A percentile compares a stretch with the other conserved stretches of the same genome.
phyloP scores from a whole-genome alignment of 2,888 invertebrate genomes.

The Synanthedon vespiformis region DNA sequence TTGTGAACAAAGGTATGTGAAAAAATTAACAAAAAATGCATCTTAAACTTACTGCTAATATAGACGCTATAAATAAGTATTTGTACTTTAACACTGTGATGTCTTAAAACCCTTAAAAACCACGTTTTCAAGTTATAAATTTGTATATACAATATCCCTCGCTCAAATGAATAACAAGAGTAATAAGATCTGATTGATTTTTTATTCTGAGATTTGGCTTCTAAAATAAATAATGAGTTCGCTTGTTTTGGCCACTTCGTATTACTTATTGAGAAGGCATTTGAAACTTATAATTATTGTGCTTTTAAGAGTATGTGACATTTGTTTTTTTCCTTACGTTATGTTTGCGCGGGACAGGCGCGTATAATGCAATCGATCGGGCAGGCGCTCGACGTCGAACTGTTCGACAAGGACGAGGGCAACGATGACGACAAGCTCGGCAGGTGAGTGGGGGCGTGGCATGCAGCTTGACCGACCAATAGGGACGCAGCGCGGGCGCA shows the following conservation, averaged over 20 bases:
- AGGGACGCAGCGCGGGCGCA: too few species aligned
- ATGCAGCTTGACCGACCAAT: too few species aligned
- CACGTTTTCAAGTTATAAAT: too few species aligned
- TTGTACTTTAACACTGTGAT: too few species aligned
- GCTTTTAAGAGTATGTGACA: conserved; percentile 22
- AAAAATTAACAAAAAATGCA: too few species aligned
- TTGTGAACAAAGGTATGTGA: too few species aligned
- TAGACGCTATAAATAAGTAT: too few species aligned
- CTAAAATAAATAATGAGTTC: neutral
- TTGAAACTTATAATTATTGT: conserved; percentile 15
- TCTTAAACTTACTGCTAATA: too few species aligned
- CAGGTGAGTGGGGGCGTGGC: conserved; percentile 73
- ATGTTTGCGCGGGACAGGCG: conserved; percentile 66
- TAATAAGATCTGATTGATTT: neutral
- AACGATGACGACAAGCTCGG: conserved; percentile 89
- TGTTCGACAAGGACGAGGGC: conserved; percentile 89
- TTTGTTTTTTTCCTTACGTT: conserved; percentile 10
- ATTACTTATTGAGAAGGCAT: neutral
- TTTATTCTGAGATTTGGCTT: neutral
- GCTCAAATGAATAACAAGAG: too few species aligned
- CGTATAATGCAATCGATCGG: conserved; percentile 75
- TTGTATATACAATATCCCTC: too few species aligned
- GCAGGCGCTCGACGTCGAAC: conserved; percentile 79
- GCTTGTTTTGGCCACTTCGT: conserved; percentile 6
- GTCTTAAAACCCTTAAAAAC: too few species aligned